Conservation (phyloP, 1,140 invertebrate genomes). For the Dysdera silvatica region DNA sequence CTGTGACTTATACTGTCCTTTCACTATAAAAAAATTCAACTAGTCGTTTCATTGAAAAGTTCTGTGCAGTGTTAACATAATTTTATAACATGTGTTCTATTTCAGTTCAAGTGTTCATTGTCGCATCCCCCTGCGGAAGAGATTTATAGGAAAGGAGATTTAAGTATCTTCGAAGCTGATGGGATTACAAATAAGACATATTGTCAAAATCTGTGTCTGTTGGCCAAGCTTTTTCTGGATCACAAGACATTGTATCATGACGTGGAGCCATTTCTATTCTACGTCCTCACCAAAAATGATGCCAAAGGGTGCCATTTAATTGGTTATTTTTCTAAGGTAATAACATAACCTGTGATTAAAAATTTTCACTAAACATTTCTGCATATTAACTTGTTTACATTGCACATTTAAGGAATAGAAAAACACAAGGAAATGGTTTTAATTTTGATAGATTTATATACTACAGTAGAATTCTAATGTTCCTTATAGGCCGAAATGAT, state of each 20-base stretch:
- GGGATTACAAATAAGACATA: slow-evolving; percentile 97
- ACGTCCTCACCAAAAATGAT: slow-evolving; percentile 90
- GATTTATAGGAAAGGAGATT: slow-evolving; percentile 79
- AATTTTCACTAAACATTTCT: no score
- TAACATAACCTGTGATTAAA: no score
- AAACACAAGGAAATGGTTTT: no score
- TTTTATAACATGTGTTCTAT: slow-evolving; percentile 2
- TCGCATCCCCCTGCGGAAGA: slow-evolving; percentile 92
- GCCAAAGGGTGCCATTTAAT: slow-evolving; percentile 55
- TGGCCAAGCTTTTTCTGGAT: slow-evolving; percentile 95
- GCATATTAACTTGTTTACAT: no score
- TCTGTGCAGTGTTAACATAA: neutral
- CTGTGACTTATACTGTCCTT: no score
- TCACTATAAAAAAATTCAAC: no score
- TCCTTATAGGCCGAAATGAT: no score
- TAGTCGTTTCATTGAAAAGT: no score
- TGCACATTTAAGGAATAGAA: no score
- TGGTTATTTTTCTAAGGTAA: slow-evolving; percentile 52
- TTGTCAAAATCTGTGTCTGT: slow-evolving; percentile 93
- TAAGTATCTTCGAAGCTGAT: slow-evolving; percentile 81
- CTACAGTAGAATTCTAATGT: no score
- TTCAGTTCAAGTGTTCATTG: slow-evolving; percentile 72
- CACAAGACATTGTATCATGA: slow-evolving; percentile 98
- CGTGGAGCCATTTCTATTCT: slow-evolving; percentile 97
- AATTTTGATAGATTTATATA: no score